Conservation (phyloP, 1,140 invertebrate species). For the Drosophila cardini region DNA sequence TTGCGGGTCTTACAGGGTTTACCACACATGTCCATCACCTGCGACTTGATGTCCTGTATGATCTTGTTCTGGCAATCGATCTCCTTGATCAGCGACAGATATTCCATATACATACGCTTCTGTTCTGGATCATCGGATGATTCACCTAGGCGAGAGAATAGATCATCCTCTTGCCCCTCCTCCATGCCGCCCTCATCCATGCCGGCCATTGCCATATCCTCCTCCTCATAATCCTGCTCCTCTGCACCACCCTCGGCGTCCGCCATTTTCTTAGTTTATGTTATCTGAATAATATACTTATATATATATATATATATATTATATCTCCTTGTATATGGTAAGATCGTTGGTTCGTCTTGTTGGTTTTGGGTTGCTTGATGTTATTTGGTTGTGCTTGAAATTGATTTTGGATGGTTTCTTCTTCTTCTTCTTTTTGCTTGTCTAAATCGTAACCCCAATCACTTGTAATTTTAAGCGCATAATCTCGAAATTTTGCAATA, state of each 20-base stretch:
- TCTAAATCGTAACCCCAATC: conserved; percentile 16
- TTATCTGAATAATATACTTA: background rate
- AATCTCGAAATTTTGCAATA: conserved; percentile 54
- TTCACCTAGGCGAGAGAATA: conserved; percentile 70
- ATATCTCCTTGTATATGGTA: background rate
- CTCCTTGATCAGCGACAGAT: conserved; percentile 75
- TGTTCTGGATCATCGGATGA: conserved; percentile 78
- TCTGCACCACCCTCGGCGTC: conserved; percentile 61
- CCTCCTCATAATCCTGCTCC: conserved; percentile 57
- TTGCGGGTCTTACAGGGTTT: conserved; percentile 70
- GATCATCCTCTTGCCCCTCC: conserved; percentile 62
- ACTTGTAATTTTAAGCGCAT: conserved; percentile 42
- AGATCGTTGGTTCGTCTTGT: background rate
- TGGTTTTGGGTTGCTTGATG: background rate
- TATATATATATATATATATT: background rate
- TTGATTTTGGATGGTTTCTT: conserved; percentile 18
- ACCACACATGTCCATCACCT: conserved; percentile 71
- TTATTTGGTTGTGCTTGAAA: conserved; percentile 3
- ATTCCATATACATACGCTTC: conserved; percentile 76
- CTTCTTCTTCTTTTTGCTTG: background rate
- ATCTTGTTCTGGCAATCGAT: conserved; percentile 79
- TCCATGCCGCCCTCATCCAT: conserved; percentile 57
- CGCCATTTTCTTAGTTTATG: conserved; percentile 32
- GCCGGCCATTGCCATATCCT: conserved; percentile 48
- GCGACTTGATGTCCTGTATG: conserved; percentile 69